Percentiles rank a stretch among this genome's conserved stretches.
These are phyloP conservation scores for Plusia festucae DNA, from an alignment of 2,888 invertebrate species.

Conservation along the genomic window DNA sequence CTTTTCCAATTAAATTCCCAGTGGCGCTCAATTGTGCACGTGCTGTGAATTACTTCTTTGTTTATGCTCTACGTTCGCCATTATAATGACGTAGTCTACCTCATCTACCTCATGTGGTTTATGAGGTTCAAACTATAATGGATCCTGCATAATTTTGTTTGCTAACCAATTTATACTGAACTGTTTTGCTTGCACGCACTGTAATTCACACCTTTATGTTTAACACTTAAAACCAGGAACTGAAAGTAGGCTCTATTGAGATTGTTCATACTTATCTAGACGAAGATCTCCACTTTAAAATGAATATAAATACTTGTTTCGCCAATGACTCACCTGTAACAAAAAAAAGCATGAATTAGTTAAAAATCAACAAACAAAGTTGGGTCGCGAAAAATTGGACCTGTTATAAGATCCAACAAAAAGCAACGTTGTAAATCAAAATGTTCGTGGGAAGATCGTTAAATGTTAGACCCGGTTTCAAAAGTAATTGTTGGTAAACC, in stretches of 20 bases:
- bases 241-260: conserved; percentile 26
- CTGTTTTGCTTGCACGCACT: conserved; percentile 45
- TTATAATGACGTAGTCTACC: conserved; percentile 37
- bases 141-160: not conserved
- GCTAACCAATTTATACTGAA: conserved; percentile 10
- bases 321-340: conserved; percentile 69
- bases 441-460: conserved; percentile 54
- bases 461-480: conserved; percentile 36
- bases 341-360: conserved; percentile 58
- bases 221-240: conserved; percentile 30
- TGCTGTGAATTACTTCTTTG: conserved; percentile 53
- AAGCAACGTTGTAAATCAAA: conserved; percentile 55
- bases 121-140: conserved; percentile 18
- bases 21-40: conserved; percentile 55
- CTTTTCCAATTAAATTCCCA: conserved; percentile 54
- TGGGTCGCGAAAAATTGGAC: conserved; percentile 45
- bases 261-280: conserved; percentile 25
- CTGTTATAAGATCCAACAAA: conserved; percentile 44
- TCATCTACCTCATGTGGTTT: conserved; percentile 24
- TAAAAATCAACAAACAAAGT: conserved; percentile 34
- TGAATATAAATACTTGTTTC: conserved; percentile 11
- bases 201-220: conserved; percentile 35
- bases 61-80: conserved; percentile 40
- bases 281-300: conserved; percentile 13
- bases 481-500: conserved; percentile 40